phyloP scores from a whole-genome alignment of 1,140 invertebrate species.

The Cylas formicarius region DNA sequence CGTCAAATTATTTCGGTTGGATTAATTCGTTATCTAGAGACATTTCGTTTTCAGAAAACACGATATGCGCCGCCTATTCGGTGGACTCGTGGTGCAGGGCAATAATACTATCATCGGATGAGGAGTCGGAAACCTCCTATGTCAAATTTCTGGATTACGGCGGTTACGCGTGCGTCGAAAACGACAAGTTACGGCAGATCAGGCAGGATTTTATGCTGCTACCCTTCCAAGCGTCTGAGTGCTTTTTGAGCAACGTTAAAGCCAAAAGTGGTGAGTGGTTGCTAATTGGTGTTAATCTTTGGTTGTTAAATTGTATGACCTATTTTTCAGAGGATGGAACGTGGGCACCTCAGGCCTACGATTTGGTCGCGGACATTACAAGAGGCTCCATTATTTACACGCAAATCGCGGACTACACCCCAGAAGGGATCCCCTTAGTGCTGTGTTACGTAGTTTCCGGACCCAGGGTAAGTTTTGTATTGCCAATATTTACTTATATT shows the following conservation, averaged over 20 bases:
- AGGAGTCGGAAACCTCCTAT: constrained; percentile 62
- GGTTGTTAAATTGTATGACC: not conserved
- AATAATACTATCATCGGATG: constrained; percentile 65
- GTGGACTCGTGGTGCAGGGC: constrained; percentile 84
- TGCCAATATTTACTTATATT: not conserved
- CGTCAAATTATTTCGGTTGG: not conserved
- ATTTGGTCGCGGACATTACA: constrained; percentile 68
- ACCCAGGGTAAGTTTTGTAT: constrained; percentile 52
- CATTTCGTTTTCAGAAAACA: constrained; percentile 53
- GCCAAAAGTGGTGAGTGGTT: constrained; percentile 63
- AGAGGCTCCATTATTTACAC: constrained; percentile 75
- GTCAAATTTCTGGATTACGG: constrained; percentile 91
- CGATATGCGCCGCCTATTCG: constrained; percentile 80
- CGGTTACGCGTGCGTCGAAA: constrained; percentile 74
- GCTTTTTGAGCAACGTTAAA: constrained; percentile 80
- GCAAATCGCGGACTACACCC: constrained; percentile 74
- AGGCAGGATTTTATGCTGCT: constrained; percentile 84
- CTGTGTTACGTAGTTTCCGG: constrained; percentile 66
- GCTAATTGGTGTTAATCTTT: constrained; percentile 3
- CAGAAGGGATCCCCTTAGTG: constrained; percentile 67
- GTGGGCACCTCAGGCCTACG: constrained; percentile 69
- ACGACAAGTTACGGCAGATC: constrained; percentile 74
- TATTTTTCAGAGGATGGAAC: constrained; percentile 40
- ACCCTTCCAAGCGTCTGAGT: constrained; percentile 95
- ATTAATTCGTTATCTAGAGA: not conserved